phyloP scores from a whole-genome alignment of 92 coral and sea anemone species.

The Actinernus sp. region DNA sequence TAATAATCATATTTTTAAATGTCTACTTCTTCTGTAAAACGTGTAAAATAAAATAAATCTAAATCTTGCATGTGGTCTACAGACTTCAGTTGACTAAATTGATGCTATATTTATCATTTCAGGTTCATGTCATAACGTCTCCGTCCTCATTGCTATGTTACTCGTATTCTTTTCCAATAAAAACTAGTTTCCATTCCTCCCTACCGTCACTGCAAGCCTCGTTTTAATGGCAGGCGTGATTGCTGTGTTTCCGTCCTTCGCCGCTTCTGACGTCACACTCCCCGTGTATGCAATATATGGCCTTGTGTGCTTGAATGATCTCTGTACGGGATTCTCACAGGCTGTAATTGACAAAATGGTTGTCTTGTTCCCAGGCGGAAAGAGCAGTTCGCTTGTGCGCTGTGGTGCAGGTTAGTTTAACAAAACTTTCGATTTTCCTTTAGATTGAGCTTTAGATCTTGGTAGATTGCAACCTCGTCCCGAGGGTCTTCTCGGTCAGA shows the following conservation, averaged over 20 bases:
- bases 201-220: constrained; percentile 66
- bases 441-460: no score
- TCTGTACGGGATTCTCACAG: constrained; percentile 63
- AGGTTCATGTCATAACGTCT: constrained; percentile 70
- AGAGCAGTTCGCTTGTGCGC: constrained; percentile 55
- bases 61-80: no score
- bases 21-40: no score
- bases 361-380: constrained; percentile 81
- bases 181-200: constrained; percentile 77
- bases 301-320: constrained; percentile 60
- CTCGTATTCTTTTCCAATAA: constrained; percentile 68
- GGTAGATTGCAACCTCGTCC: no score
- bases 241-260: constrained; percentile 61
- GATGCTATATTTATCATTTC: constrained; percentile 1
- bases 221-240: constrained; percentile 75
- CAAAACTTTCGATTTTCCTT: no score
- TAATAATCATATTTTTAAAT: no score
- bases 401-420: constrained; percentile 76
- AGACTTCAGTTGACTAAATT: no score
- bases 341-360: constrained; percentile 70
- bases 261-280: constrained; percentile 31
- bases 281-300: constrained; percentile 66
- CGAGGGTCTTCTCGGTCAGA: no score
- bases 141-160: constrained; percentile 66
- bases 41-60: no score